Base-by-base conservation (phyloP, 1,140 invertebrate genomes). In the Drosophila leontia region DNA sequence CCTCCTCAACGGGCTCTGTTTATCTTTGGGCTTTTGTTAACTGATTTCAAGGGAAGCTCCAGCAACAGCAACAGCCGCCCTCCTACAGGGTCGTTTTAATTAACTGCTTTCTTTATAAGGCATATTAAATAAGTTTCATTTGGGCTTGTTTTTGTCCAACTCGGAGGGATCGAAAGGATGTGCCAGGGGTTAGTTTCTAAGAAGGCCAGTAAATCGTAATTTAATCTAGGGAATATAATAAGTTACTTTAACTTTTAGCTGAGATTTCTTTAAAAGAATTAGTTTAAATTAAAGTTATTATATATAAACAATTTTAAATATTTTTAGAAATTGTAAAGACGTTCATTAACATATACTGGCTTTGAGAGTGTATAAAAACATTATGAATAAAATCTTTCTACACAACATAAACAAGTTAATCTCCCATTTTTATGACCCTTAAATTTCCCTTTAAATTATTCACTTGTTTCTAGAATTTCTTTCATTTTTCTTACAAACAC, bases 21-120 rank as follows among this genome's bases (percentile, higher is more conserved):
- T 72, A 72, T 77, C 75, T 68, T 77, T 61, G 55, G 39, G 51
- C 44, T 71, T 85, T 64, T 75, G 61, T 87, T 87, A 87, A 87
- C 83, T 88, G 83, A 88, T 88, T 87, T 87, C 83, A 80, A 75
- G 48, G 72, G 68, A 88, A 87, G 69, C 62, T 56, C 60, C 61
- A 61, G 55, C 35, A 53, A 56, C 61, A 61, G 55, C 35, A 64
- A 51, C 74, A 37, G 57, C 61, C 51, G 53, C 77, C 62, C 77
- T 63, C 69, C 77, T 41, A 60, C 78, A 65, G 68, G 68, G 57
- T 67, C 61, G 71, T 77, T 81, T 82, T 82, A 82, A 82, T 82
- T 82, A 82, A 82, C 75, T 72, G 59, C 37, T 78, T 82, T 77
- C 78, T 75, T 61, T 77, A 81, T 77, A 81, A 81, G 78, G 78